Evolutionary conservation across 2,888 invertebrate genomes (phyloP), one percentile per base, ranked within the genome.

Genomic region (Acronicta leporina): DNA sequence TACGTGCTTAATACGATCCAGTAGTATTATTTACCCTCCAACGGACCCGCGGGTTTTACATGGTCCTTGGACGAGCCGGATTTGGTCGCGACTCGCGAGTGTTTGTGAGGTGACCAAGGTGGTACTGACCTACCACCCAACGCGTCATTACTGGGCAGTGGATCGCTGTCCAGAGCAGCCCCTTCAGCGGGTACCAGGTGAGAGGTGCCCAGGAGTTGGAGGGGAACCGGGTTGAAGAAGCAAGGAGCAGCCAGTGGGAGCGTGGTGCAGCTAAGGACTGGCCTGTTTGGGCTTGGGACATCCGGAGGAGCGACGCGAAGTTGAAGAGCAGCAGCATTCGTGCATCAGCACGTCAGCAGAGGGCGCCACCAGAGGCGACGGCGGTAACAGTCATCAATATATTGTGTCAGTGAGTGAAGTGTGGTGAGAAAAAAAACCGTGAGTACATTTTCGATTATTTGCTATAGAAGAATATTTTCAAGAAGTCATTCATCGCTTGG

Each of bases 141-240:
- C 44, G 44, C 44, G 44, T 44, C 44, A 8, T 44, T 44, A 44
- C 44, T 43, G 44, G 25, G 25, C 44, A 44, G 44, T 27, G 44
- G 25, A 44, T 43, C 27, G 27, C 27, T 27, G 27, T 27, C 27
- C 27, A 27, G 27, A 27, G 27, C 20, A 16, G 3, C 16, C 25
- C 25, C 44, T 25, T 25, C 25, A 44, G 3, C 44, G 15, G 42
- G 42, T 16, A 27, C 44, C 44, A 44, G 27, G 44, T 44, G 27
- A 44, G 27, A n/a, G 5, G 27, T n/a, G 6, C 27, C 44, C 44
- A 27, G n/a, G 44, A n/a, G 44, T 27, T 44, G 44, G 27, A 44
- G 44, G 27, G 27, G 27, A 27, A 6, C 27, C 27, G 27, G 27
- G 27, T n/a, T n/a, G n/a, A n/a, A n/a, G n/a, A n/a, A 27, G 27